Evolutionary conservation across 1,140 invertebrate species (phyloP).

Genomic region (Maniola jurtina): DNA sequence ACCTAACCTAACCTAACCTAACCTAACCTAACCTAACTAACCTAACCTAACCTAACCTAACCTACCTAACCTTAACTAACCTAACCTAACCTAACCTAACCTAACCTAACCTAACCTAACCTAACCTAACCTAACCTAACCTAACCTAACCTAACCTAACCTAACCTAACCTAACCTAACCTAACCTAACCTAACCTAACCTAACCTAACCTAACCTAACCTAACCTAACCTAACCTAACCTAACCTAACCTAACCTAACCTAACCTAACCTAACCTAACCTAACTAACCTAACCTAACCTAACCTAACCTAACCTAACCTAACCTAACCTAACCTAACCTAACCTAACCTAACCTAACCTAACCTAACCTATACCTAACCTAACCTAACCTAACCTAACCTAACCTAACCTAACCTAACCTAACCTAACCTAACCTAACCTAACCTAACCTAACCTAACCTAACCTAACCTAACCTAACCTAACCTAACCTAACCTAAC

Average conservation of each 20-base stretch:
- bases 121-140: slow-evolving; percentile 24
- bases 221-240: slow-evolving; percentile 13
- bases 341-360: slow-evolving; percentile 37
- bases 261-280: slow-evolving; percentile 27
- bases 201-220: slow-evolving; percentile 27
- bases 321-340: slow-evolving; percentile 29
- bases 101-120: slow-evolving; percentile 23
- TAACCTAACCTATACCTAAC: slow-evolving; percentile 14
- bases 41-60: slow-evolving; percentile 14
- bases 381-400: no score
- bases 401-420: slow-evolving; percentile 34
- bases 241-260: slow-evolving; percentile 12
- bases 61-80: slow-evolving; percentile 28
- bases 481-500: slow-evolving; percentile 40
- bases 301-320: slow-evolving; percentile 34
- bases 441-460: slow-evolving; percentile 32
- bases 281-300: slow-evolving; percentile 26
- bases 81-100: slow-evolving; percentile 27
- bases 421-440: slow-evolving; percentile 41
- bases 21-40: slow-evolving; percentile 38
- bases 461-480: slow-evolving; percentile 42
- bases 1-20: slow-evolving; percentile 35
- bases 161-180: slow-evolving; percentile 33
- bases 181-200: slow-evolving; percentile 26
- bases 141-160: slow-evolving; percentile 24